phyloP scores from a whole-genome alignment of 1,140 invertebrate genomes.

The honey bee (Apis mellifera) region Amel_HAv3.1 CM009931.2:8471001-8471500 shows the following conservation, averaged over 20 bases:
- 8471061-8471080: conserved; percentile 11
- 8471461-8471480: conserved; percentile 64
- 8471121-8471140: not conserved
- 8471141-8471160: not conserved
- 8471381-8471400: conserved; percentile 21
- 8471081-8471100: conserved; percentile 1
- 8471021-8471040: conserved; percentile 25
- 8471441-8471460: conserved; percentile 64
- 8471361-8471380: conserved; percentile 57
- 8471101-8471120: not conserved
- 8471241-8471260: too few species aligned
- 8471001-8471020: conserved; percentile 71
- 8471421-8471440: conserved; percentile 51
- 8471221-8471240: too few species aligned
- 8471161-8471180: not conserved
- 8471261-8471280: too few species aligned
- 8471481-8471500: conserved; percentile 64
- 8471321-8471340: conserved; percentile 29
- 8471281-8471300: not conserved
- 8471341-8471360: conserved; percentile 53
- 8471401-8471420: conserved; percentile 31
- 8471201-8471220: too few species aligned
- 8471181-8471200: too few species aligned
- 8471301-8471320: not conserved
- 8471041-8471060: conserved; percentile 48